Evolutionary conservation across 2,113 vertebrate species (phyloP).

Genomic region (Cyphomyrus discorhynchus): DNA sequence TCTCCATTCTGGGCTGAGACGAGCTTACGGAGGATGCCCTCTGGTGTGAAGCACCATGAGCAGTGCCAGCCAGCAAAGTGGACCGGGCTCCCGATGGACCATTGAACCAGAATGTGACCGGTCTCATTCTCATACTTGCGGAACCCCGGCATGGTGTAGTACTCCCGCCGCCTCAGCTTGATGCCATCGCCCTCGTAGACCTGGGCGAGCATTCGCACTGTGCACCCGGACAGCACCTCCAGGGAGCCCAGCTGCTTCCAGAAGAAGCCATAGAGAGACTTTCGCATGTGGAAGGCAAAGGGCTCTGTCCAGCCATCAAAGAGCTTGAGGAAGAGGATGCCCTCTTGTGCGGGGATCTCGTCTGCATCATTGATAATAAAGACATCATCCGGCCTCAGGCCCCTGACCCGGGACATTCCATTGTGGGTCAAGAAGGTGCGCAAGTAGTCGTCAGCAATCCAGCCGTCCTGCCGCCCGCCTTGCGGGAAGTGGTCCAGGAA

Average conservation of each 20-base stretch:
- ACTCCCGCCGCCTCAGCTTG: conserved; percentile 70
- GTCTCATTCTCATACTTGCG: conserved; percentile 74
- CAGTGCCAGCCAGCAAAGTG: conserved; percentile 87
- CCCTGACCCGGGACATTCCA: conserved; percentile 64
- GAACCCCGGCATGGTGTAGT: conserved; percentile 74
- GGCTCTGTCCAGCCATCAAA: conserved; percentile 80
- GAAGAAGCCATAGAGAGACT: conserved; percentile 80
- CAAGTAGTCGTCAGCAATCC: conserved; percentile 82
- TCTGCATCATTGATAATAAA: conserved; percentile 79
- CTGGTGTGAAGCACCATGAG: conserved; percentile 81
- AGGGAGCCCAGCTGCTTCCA: conserved; percentile 81
- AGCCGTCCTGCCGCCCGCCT: conserved; percentile 70
- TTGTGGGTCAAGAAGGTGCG: conserved; percentile 75
- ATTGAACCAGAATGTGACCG: conserved; percentile 71
- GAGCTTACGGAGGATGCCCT: conserved; percentile 79
- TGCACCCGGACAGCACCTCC: conserved; percentile 76
- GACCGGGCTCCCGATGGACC: conserved; percentile 76
- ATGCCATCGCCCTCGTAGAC: conserved; percentile 75
- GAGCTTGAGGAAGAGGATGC: conserved; percentile 78
- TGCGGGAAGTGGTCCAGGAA: conserved; percentile 79
- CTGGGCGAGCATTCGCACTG: conserved; percentile 67
- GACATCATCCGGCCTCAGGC: conserved; percentile 65
- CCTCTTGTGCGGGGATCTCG: conserved; percentile 73
- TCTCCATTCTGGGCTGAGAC: conserved; percentile 81
- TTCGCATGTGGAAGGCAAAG: conserved; percentile 79